Conservation (phyloP, 2,888 invertebrate species). For the Stratiomys singularior region DNA sequence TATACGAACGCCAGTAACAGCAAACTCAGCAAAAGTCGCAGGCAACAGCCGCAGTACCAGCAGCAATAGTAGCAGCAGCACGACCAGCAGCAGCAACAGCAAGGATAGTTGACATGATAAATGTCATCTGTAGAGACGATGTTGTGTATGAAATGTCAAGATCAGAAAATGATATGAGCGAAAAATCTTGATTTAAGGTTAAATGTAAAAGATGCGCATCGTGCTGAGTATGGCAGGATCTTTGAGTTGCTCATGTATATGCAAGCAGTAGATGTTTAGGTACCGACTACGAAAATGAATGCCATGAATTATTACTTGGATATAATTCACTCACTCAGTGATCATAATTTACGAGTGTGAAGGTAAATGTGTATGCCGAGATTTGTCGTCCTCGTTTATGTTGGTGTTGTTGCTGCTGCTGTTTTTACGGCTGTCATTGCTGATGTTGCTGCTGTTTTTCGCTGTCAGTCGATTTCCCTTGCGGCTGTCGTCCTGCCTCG, state of each 20-base stretch:
- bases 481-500: neutral
- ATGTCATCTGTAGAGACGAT: conserved; percentile 42
- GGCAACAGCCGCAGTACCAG: neutral
- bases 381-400: neutral
- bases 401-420: neutral
- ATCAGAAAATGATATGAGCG: conserved; percentile 46
- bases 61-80: neutral
- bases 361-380: conserved; percentile 37
- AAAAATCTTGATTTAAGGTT: conserved; percentile 47
- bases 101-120: conserved; percentile 46
- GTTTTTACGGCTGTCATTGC: neutral
- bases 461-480: conserved; percentile 27
- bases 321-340: conserved; percentile 43
- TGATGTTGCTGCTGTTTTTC: conserved; percentile 28
- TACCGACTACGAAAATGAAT: conserved; percentile 23
- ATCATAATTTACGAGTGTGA: conserved; percentile 42
- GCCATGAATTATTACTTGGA: conserved; percentile 42
- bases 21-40: neutral
- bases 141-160: conserved; percentile 44
- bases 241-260: neutral
- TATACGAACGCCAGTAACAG: neutral
- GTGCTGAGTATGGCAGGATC: neutral
- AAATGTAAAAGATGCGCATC: conserved; percentile 40
- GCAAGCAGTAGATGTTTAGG: neutral
- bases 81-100: neutral